Base-by-base conservation (phyloP, 2,113 vertebrate genomes). In the Rhabdornis inornatus region DNA sequence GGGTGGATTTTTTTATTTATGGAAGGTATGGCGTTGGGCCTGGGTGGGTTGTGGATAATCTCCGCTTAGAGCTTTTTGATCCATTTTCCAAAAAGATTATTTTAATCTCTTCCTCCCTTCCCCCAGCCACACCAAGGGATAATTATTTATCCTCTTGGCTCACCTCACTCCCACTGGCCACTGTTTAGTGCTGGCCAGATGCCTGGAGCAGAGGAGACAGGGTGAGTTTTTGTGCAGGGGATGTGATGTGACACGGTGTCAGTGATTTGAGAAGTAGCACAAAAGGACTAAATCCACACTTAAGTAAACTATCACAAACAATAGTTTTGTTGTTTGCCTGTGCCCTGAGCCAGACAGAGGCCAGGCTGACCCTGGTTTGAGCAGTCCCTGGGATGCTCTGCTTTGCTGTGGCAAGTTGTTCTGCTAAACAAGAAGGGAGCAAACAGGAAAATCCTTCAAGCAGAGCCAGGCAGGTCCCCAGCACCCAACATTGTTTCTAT, bases 1-100 rank as follows among this genome's bases (percentile, higher is more conserved):
- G 57, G n/a, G 31, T 37, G 15, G 0, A 17, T 19, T 9, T 39
- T 82, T 93, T 76, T 82, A 74, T 90, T 90, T 92, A 57, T 91
- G 96, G 91, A 91, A 96, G 83, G 47, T 74, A 75, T 12, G 63
- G 84, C 1, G 0, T 75, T 56, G 82, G 57, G 80, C 69, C 77
- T n/a, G 53, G 89, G 78, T 77, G 77, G 80, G 74, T 30, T 83
- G 88, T 66, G 78, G 95, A 95, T 97, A 95, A 97, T 97, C 96
- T 96, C 92, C 0, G 12, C 76, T 97, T 92, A 94, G 55, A 92
- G 92, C 24, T 80, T 96, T 97, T 75, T 96, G 87, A 97, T 97
- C 95, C 95, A 90, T 93, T 90, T 95, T 94, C 80, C 82, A 57
- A 78, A 96, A 93, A 81, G 95, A 97, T 97, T 97, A 96, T 83